A percentile compares a stretch with the other conserved stretches of the same genome.
Evolutionary conservation across 2,888 invertebrate genomes (phyloP).

Genomic region (Patella ulyssiponensis): DNA sequence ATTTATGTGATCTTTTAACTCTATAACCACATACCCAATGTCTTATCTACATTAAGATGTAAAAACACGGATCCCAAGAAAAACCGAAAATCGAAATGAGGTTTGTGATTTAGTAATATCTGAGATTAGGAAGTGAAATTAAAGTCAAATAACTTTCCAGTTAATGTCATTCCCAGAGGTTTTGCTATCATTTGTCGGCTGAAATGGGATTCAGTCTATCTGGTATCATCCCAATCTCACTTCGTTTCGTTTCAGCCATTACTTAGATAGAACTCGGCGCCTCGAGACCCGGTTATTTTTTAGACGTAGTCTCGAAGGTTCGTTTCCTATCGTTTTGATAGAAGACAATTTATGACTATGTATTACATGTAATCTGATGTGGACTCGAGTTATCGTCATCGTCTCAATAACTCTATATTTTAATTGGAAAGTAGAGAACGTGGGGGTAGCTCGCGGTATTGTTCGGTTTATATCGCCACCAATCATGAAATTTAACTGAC

Average conservation of each 20-base stretch:
- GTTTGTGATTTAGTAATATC: neutral
- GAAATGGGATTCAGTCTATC: neutral
- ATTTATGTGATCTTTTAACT: no score
- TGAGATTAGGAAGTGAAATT: neutral
- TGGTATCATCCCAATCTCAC: neutral
- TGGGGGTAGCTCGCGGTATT: neutral
- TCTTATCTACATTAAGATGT: no score
- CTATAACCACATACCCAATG: no score
- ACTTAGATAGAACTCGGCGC: neutral
- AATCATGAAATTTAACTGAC: no score
- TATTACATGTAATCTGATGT: neutral
- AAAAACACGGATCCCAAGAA: no score
- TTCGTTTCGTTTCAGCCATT: neutral
- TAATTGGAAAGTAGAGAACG: neutral
- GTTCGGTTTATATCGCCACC: no score
- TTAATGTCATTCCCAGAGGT: slow-evolving; percentile 4
- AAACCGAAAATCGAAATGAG: neutral
- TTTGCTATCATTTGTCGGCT: neutral
- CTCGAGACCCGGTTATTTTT: neutral
- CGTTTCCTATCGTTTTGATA: neutral
- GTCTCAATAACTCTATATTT: neutral
- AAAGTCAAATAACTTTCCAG: slow-evolving; percentile 2
- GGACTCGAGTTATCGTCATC: neutral
- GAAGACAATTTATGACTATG: neutral
- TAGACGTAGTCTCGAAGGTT: neutral